A percentile compares a stretch with the other conserved stretches of the same genome.
Evolutionary conservation across 2,888 invertebrate genomes (phyloP).

Genomic region (Lycophotia porphyrea): DNA sequence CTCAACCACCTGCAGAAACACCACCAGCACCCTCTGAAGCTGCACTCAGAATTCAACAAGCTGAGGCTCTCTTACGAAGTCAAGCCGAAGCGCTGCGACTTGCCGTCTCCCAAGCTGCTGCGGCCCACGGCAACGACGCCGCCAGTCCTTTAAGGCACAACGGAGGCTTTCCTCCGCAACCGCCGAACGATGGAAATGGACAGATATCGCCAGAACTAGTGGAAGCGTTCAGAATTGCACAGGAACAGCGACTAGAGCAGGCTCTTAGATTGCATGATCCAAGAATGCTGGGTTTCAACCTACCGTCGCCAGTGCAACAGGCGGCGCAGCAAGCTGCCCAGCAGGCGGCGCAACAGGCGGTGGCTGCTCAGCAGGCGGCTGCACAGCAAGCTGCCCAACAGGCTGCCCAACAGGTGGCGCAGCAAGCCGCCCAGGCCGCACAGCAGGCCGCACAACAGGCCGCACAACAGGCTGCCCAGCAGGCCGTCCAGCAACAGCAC

Average conservation of each 20-base stretch:
- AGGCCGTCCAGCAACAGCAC: constrained; percentile 84
- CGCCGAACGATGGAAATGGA: constrained; percentile 84
- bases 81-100: constrained; percentile 96
- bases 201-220: constrained; percentile 93
- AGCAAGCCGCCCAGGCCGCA: constrained; percentile 76
- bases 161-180: constrained; percentile 85
- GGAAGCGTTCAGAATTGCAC: constrained; percentile 92
- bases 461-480: constrained; percentile 65
- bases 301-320: constrained; percentile 88
- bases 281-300: constrained; percentile 94
- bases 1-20: constrained; percentile 94
- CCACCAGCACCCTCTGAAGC: constrained; percentile 95
- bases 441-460: constrained; percentile 69
- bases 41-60: constrained; percentile 93
- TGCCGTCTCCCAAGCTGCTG: constrained; percentile 94
- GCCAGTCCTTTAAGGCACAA: constrained; percentile 87
- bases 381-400: constrained; percentile 78
- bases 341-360: constrained; percentile 71
- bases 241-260: constrained; percentile 95
- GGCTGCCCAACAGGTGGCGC: constrained; percentile 79
- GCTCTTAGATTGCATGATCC: constrained; percentile 95
- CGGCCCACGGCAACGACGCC: constrained; percentile 86
- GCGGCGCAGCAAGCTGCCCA: constrained; percentile 84
- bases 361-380: constrained; percentile 68
- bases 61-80: constrained; percentile 94